phyloP scores from a whole-genome alignment of 1,140 invertebrate species.

The Mya arenaria region DNA sequence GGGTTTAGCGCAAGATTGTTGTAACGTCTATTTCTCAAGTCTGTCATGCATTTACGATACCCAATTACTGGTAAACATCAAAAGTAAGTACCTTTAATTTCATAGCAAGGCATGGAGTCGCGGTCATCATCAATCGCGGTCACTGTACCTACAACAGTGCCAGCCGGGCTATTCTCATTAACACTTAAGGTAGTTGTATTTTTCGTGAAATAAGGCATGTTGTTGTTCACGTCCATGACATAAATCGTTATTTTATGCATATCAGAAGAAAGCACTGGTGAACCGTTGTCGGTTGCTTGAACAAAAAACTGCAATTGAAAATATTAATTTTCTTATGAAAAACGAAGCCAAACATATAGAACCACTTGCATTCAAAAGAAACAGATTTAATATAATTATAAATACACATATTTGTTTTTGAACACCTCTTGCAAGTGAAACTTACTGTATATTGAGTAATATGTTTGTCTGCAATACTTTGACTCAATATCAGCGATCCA shows the following conservation, averaged over 20 bases:
- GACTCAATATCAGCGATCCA: neutral
- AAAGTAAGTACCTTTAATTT: constrained; percentile 19
- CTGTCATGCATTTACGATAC: too few species aligned
- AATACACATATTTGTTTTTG: neutral
- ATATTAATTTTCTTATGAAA: neutral
- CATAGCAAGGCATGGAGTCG: constrained; percentile 31
- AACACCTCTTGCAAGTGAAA: neutral
- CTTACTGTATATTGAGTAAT: constrained; percentile 8
- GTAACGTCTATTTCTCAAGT: too few species aligned
- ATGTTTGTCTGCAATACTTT: neutral
- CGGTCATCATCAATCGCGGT: constrained; percentile 5
- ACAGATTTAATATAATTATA: neutral
- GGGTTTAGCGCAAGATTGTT: too few species aligned
- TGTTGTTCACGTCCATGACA: constrained; percentile 29
- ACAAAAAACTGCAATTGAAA: constrained; percentile 20
- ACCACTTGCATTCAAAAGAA: too few species aligned
- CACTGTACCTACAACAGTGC: neutral
- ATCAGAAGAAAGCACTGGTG: constrained; percentile 15
- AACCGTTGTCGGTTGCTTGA: constrained; percentile 34
- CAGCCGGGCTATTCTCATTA: constrained; percentile 3
- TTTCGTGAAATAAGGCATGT: neutral
- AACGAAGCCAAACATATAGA: too few species aligned
- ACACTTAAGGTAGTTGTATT: neutral
- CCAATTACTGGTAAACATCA: too few species aligned
- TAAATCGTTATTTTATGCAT: constrained; percentile 5